These are phyloP conservation scores for Chironomus striatipennis DNA, from an alignment of 1,140 invertebrate genomes.

Conservation along the genomic window DNA sequence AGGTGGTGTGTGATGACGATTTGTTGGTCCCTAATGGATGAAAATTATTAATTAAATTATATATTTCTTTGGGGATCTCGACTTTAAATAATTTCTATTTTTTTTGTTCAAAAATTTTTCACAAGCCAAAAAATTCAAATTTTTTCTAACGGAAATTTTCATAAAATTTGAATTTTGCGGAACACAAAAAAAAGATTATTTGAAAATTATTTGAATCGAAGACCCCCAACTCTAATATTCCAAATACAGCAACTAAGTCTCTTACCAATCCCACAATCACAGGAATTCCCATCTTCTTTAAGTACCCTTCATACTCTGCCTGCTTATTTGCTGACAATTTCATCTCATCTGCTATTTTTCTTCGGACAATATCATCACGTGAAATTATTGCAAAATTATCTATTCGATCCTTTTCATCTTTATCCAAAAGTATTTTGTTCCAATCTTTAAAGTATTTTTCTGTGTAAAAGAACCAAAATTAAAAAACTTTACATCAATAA, in stretches of 20 bases:
- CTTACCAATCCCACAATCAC: slow-evolving; percentile 32
- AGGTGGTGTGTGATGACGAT: slow-evolving; percentile 36
- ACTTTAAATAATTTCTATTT: too few relatives aligned
- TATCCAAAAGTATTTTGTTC: not conserved
- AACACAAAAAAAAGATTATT: too few relatives aligned
- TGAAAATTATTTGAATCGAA: too few relatives aligned
- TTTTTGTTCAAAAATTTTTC: too few relatives aligned
- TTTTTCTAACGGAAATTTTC: too few relatives aligned
- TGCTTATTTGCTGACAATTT: slow-evolving; percentile 35
- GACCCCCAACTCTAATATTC: too few relatives aligned
- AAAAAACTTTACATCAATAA: not conserved
- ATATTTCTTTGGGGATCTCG: too few relatives aligned
- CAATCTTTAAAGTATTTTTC: slow-evolving; percentile 17
- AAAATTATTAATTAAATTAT: not conserved
- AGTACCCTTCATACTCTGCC: slow-evolving; percentile 36
- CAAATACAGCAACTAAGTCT: not conserved
- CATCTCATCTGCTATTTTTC: slow-evolving; percentile 35
- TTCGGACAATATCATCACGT: slow-evolving; percentile 34
- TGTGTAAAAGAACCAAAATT: slow-evolving; percentile 26
- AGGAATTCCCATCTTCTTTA: slow-evolving; percentile 37
- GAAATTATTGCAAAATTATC: slow-evolving; percentile 37
- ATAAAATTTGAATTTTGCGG: too few relatives aligned
- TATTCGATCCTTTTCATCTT: slow-evolving; percentile 35
- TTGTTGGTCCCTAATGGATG: slow-evolving; percentile 31
- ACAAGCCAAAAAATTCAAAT: too few relatives aligned